These are phyloP conservation scores for Nycticebus coucang DNA, from an alignment of 2,113 vertebrate species.

Conservation along the genomic window DNA sequence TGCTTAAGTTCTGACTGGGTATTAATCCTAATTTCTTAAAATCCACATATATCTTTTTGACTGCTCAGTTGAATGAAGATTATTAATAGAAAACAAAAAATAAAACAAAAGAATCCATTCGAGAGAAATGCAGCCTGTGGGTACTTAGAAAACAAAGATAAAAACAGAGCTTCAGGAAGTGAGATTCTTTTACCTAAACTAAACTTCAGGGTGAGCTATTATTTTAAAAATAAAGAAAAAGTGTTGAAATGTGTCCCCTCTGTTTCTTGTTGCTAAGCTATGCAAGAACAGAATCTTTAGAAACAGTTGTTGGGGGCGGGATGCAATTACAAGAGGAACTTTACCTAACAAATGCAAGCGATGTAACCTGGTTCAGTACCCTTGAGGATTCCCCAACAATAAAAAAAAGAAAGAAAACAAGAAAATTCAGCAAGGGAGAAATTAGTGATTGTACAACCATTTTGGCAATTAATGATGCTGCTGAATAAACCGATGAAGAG, in stretches of 20 bases:
- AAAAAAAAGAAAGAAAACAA: no score
- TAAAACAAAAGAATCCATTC: background rate
- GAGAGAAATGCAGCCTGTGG: background rate
- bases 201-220: background rate
- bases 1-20: background rate
- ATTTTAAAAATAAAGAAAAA: slow-evolving; percentile 42
- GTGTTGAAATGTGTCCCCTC: background rate
- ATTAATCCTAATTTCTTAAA: slow-evolving; percentile 32
- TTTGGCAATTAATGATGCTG: no score
- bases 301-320: background rate
- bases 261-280: slow-evolving; percentile 35
- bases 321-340: no score
- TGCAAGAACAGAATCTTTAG: slow-evolving; percentile 44
- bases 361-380: no score
- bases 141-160: slow-evolving; percentile 5
- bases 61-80: background rate
- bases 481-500: no score
- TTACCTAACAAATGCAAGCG: no score
- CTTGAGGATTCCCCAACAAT: no score
- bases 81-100: background rate
- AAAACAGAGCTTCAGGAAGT: slow-evolving; percentile 31
- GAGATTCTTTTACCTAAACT: background rate
- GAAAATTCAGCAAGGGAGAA: no score
- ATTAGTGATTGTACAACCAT: no score
- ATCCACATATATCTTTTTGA: background rate